Evolutionary conservation across 2,113 vertebrate genomes (phyloP), one percentile per base, ranked within the genome.

Genomic region (Miniopterus natalensis): DNA sequence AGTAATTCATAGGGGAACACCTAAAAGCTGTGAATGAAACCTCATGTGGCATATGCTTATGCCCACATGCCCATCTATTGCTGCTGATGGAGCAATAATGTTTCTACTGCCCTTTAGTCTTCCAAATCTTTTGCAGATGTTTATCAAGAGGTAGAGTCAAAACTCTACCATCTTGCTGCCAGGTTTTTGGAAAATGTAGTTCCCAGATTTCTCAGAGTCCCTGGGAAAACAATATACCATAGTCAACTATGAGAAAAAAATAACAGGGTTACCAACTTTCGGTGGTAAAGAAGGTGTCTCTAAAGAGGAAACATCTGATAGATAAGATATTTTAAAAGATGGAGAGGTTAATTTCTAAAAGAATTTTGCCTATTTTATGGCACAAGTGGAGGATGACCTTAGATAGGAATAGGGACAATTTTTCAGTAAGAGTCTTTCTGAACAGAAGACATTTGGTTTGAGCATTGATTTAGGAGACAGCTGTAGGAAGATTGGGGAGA

Each of bases 391-490:
- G 42, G 25, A 59, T 31, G 57, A 21, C n/a, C 29, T 71, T 74
- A 21, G 10, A 45, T 77, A 71, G 21, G 63, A 47, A 0, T 29
- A 75, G 18, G 61, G 55, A 83, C 45, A 73, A 0, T 59, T 84
- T 77, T 78, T 55, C 51, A 78, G 11, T 42, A 31, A 79, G 31
- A 53, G 10, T 88, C 17, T 49, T 77, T 95, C 68, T 78, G 47
- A 63, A 81, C 20, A 91, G 47, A 51, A 81, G 53, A 78, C 53
- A 57, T 92, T 88, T 92, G 31, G 27, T 79, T 81, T 90, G 73
- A 90, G 66, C 49, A 7, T 78, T 65, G 15, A 86, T n/a, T 87
- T 59, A 71, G 23, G 42, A 84, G 55, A 79, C 25, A 79, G 65
- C 71, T 29, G 31, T 65, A 31, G 63, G 71, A 88, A 89, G 9